Conservation (phyloP, 2,113 vertebrate genomes). For the Thalassarche chlororhynchos region DNA sequence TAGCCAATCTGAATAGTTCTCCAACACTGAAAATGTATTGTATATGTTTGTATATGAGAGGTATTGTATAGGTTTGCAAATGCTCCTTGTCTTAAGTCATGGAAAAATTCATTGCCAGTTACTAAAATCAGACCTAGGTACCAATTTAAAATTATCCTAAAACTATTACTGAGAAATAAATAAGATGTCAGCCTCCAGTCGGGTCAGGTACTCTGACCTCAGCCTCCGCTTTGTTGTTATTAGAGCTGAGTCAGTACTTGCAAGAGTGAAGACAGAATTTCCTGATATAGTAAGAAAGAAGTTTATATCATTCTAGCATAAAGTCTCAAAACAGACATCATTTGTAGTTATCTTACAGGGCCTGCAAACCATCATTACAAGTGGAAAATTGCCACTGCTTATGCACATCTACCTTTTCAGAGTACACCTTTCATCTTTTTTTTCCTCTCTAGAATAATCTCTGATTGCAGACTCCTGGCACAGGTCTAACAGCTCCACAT, state of each 20-base stretch:
- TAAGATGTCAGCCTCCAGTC: neutral
- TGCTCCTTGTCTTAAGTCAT: neutral
- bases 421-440: neutral
- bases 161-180: neutral
- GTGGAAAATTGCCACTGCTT: neutral
- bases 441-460: neutral
- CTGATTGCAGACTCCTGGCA: neutral
- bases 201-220: neutral
- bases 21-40: neutral
- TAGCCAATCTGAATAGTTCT: neutral
- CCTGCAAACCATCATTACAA: neutral
- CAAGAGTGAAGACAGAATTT: neutral
- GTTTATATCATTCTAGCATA: neutral
- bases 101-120: neutral
- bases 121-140: neutral
- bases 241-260: neutral
- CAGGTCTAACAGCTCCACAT: neutral
- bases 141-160: neutral
- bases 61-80: neutral
- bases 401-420: neutral
- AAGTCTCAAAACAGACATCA: neutral
- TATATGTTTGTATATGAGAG: neutral
- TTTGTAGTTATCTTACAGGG: neutral
- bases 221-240: neutral
- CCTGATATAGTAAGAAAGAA: neutral